Conservation (phyloP, 2,113 vertebrate genomes). For the Chaetops frenatus region DNA sequence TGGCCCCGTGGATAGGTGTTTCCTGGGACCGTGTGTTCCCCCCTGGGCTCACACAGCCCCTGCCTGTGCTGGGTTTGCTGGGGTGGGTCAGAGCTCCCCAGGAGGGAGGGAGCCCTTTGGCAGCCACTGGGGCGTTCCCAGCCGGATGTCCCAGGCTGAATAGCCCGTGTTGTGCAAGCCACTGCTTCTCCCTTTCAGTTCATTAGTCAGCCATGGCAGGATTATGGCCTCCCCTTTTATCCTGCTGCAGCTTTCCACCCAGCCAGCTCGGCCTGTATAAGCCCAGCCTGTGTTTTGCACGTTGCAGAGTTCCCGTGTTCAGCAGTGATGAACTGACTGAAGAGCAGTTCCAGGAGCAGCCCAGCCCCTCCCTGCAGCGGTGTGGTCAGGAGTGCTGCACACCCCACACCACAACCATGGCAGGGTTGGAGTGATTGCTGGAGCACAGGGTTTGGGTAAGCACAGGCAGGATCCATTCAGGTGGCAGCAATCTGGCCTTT, state of each 20-base stretch:
- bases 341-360: background rate
- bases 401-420: background rate
- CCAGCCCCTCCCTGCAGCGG: background rate
- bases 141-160: background rate
- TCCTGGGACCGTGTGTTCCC: background rate
- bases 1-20: background rate
- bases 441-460: background rate
- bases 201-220: background rate
- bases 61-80: background rate
- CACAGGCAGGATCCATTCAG: background rate
- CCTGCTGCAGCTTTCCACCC: background rate
- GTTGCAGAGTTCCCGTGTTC: accelerated
- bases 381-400: accelerated
- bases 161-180: background rate
- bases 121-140: background rate
- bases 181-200: background rate
- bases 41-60: background rate
- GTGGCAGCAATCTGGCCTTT: background rate
- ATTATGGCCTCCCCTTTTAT: background rate
- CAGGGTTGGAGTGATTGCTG: no score
- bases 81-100: background rate
- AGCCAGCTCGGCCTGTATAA: background rate
- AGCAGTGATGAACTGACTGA: background rate
- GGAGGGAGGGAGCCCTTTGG: background rate
- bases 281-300: background rate